A percentile compares a stretch with the other conserved stretches of the same genome.
These are phyloP conservation scores for Cololabis saira DNA, from an alignment of 2,113 vertebrate species.

Conservation along the genomic window DNA sequence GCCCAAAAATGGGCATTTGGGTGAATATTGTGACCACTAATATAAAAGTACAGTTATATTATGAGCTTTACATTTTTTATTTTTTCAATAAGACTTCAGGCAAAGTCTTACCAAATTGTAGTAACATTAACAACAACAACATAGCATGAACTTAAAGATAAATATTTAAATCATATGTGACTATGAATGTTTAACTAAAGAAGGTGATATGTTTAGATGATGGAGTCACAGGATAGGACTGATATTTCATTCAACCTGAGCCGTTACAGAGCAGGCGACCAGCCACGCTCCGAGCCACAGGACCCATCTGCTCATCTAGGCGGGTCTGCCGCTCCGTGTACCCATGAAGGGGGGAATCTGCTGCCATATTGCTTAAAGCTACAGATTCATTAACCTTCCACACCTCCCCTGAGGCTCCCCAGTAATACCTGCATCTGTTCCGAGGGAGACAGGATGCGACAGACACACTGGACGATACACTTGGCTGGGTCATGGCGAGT, in stretches of 20 bases:
- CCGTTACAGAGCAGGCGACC: constrained; percentile 20
- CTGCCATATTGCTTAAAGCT: constrained; percentile 73
- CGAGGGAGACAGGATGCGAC: constrained; percentile 37
- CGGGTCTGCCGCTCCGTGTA: constrained; percentile 51
- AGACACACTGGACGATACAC: constrained; percentile 32
- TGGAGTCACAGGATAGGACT: constrained; percentile 35
- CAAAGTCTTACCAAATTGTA: too few relatives aligned
- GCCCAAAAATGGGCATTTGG: too few relatives aligned
- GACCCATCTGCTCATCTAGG: constrained; percentile 66
- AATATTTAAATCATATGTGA: constrained; percentile 14
- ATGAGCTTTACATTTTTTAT: too few relatives aligned
- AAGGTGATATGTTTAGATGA: constrained; percentile 33
- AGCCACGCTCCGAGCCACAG: constrained; percentile 30
- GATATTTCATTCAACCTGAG: constrained; percentile 22
- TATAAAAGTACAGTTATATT: too few relatives aligned
- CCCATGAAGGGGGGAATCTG: constrained; percentile 54
- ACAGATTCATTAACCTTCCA: constrained; percentile 73
- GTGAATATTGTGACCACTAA: too few relatives aligned
- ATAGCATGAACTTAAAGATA: too few relatives aligned
- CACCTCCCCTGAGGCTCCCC: constrained; percentile 46
- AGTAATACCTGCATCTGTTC: constrained; percentile 76
- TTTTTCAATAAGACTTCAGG: too few relatives aligned
- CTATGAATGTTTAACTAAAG: constrained; percentile 27
- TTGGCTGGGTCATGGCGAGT: constrained; percentile 52
- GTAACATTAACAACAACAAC: too few relatives aligned